Conservation (phyloP, 2,797 vertebrate genomes). For the Sebastes jordani region DNA sequence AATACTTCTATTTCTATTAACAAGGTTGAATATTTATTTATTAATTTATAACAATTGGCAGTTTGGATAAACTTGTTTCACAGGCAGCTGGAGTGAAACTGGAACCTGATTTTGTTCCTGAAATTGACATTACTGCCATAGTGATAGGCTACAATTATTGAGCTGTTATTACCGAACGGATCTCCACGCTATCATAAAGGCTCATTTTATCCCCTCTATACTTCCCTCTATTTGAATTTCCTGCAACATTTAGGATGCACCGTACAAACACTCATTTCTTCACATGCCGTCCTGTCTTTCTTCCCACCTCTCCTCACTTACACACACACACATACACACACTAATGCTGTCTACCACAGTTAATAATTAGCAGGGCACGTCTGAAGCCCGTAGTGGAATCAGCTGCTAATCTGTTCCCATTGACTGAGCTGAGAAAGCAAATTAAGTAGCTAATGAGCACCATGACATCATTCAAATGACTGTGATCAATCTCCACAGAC, state of each 20-base stretch:
- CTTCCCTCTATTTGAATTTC: slow-evolving; percentile 4
- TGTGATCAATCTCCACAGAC: slow-evolving; percentile 45
- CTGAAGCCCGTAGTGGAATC: slow-evolving; percentile 37
- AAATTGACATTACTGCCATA: background rate
- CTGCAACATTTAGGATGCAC: slow-evolving; percentile 9
- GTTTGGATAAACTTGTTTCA: background rate
- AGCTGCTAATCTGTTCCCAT: slow-evolving; percentile 61
- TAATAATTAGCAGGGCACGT: slow-evolving; percentile 47
- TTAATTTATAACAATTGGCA: background rate
- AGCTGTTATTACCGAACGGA: background rate
- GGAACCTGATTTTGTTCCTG: background rate
- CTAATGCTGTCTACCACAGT: background rate
- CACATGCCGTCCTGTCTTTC: background rate
- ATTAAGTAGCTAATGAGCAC: slow-evolving; percentile 60
- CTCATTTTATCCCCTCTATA: background rate
- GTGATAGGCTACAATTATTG: background rate
- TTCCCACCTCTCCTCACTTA: background rate
- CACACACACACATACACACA: background rate
- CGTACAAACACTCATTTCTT: background rate
- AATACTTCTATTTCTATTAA: background rate
- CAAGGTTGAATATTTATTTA: background rate
- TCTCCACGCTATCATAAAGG: background rate
- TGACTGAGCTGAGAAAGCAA: slow-evolving; percentile 53
- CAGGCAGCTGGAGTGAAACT: background rate
- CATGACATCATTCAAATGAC: slow-evolving; percentile 53